Evolutionary conservation across 2,113 vertebrate species (phyloP), one percentile per base, ranked within the genome.

Genomic region (Numenius arquata): DNA sequence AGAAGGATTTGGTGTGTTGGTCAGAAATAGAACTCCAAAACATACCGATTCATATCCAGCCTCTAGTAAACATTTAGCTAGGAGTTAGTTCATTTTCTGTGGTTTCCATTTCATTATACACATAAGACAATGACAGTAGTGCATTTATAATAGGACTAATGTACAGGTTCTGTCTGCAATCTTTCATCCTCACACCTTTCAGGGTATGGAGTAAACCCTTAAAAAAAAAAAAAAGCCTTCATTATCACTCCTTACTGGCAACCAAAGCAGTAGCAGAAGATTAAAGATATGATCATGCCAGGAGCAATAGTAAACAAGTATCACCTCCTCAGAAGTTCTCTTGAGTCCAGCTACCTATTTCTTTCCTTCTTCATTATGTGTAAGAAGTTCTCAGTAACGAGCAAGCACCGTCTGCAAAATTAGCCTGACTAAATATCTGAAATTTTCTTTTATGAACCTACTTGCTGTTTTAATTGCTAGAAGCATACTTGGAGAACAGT

Each of bases 241-340:
- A 75, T 86, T 86, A 96, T 86, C 85, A 71, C 79, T 89, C 78
- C 27, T 86, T 80, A 77, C 56, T 48, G 20, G 36, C 47, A 96
- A 89, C 65, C 14, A 86, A 88, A 90, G 75, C 21, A 83, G 32
- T 40, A 76, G 71, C 5, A 48, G 36, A 89, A 94, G 72, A 89
- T 95, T 87, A 96, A 95, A 95, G 87, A 50, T 62, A 81, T 6
- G 17, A 47, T 62, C 61, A 36, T 26, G 47, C 34, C 36, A 90
- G 45, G 9, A 93, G 65, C 36, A 95, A 63, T 8, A 75, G 65
- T 47, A 95, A 95, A 95, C 68, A 92, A 87, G 19, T 40, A 80
- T 32, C 73, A 92, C 68, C 22, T 70, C 40, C n/a, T 78, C 82
- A 38, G 22, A 89, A 76, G n/a, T 56, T 81, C 55, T 75, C 50